A percentile compares a stretch with the other conserved stretches of the same genome.
Evolutionary conservation across 1,140 invertebrate genomes (phyloP).

Genomic region (Cephus cinctus): DNA sequence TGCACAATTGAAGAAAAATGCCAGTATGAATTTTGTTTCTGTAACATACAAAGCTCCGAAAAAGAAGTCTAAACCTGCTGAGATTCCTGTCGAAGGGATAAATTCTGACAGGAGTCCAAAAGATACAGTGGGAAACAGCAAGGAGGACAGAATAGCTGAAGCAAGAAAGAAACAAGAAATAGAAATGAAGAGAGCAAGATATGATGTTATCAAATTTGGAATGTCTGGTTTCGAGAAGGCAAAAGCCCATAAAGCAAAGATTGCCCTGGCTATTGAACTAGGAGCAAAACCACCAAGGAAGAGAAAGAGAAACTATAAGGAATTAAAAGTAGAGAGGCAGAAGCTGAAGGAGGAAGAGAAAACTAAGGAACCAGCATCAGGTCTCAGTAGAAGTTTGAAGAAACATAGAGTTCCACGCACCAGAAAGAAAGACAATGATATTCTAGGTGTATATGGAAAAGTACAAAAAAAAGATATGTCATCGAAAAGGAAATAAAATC

Average conservation of each 20-base stretch:
- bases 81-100: no score
- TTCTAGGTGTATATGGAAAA: slow-evolving; percentile 49
- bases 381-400: slow-evolving; percentile 51
- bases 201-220: slow-evolving; percentile 67
- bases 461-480: slow-evolving; percentile 20
- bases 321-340: slow-evolving; percentile 47
- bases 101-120: slow-evolving; percentile 1
- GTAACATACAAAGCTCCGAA: slow-evolving; percentile 56
- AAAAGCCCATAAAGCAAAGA: slow-evolving; percentile 60
- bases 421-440: slow-evolving; percentile 23
- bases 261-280: slow-evolving; percentile 61
- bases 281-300: slow-evolving; percentile 65
- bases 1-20: slow-evolving; percentile 53
- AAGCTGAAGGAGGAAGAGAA: slow-evolving; percentile 45
- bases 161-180: slow-evolving; percentile 43
- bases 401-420: no score
- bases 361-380: slow-evolving; percentile 42
- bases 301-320: slow-evolving; percentile 61
- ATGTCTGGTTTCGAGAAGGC: slow-evolving; percentile 60
- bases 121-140: no score
- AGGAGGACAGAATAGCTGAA: slow-evolving; percentile 24
- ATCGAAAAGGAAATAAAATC: neutral
- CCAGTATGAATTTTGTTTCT: slow-evolving; percentile 48
- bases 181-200: slow-evolving; percentile 60
- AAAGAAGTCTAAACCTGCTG: slow-evolving; percentile 38